Evolutionary conservation across 2,113 vertebrate species (phyloP), one percentile per base, ranked within the genome.

Genomic region (Pipra filicauda): DNA sequence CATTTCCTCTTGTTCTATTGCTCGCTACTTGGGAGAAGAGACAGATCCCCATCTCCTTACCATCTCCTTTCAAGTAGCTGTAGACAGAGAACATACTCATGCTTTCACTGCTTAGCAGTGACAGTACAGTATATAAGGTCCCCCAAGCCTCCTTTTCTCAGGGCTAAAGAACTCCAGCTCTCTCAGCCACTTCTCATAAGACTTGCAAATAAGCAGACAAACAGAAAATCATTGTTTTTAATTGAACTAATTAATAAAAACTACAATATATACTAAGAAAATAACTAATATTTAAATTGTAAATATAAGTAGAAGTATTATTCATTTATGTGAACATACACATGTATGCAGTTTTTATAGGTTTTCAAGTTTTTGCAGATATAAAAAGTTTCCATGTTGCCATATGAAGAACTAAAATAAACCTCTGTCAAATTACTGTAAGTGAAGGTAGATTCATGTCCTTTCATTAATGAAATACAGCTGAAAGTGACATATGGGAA

Each of bases 11-110:
- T 18, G 8, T 8, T 52, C 11, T 73, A 2, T 37, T 8, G 2
- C 11, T 54, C 41, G 44, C 24, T 44, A 13, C 37, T 15, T 37
- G 22, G 26, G 51, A 65, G n/a, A 85, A 75, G 44, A 75, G 15
- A 6, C 18, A 15, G 21, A 57, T 21, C 13, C 39, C 18, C 19
- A 41, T 49, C 44, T 75, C 5, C 2, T 5, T 8, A 5, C 22
- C 15, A 33, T 11, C 57, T 74, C 35, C 23, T 70, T 58, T 33
- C 33, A 52, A 30, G 33, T 7, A n/a, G 20, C 0, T 51, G 31
- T 5, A 26, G 62, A 66, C 30, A 78, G 8, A 0, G 0, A 37
- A n/a, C 19, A 30, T 12, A 16, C n/a, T 46, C 28, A 15, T 18
- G 28, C 16, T 61, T 46, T 61, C 54, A 12, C 28, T 18, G 3